phyloP scores from a whole-genome alignment of 2,797 vertebrate species.

The Fundulus diaphanus region DNA sequence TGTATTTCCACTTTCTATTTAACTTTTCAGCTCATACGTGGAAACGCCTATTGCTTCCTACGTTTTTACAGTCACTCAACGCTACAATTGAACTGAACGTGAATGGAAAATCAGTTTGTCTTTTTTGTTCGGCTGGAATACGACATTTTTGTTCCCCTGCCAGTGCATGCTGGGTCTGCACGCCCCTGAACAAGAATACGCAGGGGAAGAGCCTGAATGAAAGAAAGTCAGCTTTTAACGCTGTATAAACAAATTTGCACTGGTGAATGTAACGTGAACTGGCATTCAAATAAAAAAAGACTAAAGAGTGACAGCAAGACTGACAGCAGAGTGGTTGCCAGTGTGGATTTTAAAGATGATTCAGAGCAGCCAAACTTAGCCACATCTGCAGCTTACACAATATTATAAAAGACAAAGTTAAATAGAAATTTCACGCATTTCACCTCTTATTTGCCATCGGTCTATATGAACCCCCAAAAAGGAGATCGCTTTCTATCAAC shows the following conservation, averaged over 20 bases:
- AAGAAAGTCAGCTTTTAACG: constrained; percentile 32
- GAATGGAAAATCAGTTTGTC: not conserved
- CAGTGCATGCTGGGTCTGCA: constrained; percentile 33
- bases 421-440: not conserved
- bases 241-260: constrained; percentile 49
- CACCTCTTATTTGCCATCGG: not conserved
- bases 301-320: constrained; percentile 26
- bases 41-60: constrained; percentile 1
- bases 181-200: constrained; percentile 40
- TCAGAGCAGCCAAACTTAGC: constrained; percentile 9
- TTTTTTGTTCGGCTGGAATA: constrained; percentile 7
- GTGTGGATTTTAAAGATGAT: constrained; percentile 28
- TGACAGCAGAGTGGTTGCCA: constrained; percentile 24
- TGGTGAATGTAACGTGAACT: constrained; percentile 30
- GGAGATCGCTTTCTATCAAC: not conserved
- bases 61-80: not conserved
- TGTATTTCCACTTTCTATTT: constrained; percentile 2
- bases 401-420: not conserved
- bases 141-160: constrained; percentile 8
- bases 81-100: not conserved
- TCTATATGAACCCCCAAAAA: not conserved
- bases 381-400: not conserved
- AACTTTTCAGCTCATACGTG: constrained; percentile 3
- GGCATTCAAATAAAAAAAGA: constrained; percentile 15
- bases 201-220: constrained; percentile 50